phyloP scores from a whole-genome alignment of 1,140 invertebrate genomes.

The Cydia amplana region DNA sequence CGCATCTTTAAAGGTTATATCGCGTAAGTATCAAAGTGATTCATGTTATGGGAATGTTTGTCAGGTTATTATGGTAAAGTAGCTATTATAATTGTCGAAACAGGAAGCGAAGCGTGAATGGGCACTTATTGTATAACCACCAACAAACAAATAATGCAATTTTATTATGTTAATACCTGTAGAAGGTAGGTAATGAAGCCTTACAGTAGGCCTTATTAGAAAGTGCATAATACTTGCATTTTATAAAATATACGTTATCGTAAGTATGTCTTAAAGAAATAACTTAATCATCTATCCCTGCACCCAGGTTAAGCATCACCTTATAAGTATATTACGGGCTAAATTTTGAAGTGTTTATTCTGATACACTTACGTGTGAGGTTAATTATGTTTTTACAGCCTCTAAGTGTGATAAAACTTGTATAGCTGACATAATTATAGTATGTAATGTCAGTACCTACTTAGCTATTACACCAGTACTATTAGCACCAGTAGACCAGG shows the following conservation, averaged over 20 bases:
- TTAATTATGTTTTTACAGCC: constrained; percentile 26
- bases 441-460: too few relatives aligned
- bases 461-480: too few relatives aligned
- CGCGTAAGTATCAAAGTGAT: constrained; percentile 58
- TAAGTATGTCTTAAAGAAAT: neutral
- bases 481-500: too few relatives aligned
- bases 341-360: constrained; percentile 34
- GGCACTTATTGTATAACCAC: constrained; percentile 32
- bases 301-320: neutral
- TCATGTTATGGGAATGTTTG: constrained; percentile 72
- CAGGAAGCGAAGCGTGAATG: constrained; percentile 50
- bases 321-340: constrained; percentile 23
- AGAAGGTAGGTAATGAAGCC: constrained; percentile 23
- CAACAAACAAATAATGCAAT: constrained; percentile 23
- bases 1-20: constrained; percentile 41
- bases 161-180: neutral
- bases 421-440: too few relatives aligned
- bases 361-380: neutral
- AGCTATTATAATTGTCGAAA: constrained; percentile 56
- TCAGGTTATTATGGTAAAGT: constrained; percentile 58
- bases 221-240: constrained; percentile 26
- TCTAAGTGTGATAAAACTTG: too few relatives aligned
- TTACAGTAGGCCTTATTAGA: constrained; percentile 19
- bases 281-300: neutral
- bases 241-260: neutral